phyloP scores from a whole-genome alignment of 2,797 vertebrate genomes.

The Lacerta bilineata region DNA sequence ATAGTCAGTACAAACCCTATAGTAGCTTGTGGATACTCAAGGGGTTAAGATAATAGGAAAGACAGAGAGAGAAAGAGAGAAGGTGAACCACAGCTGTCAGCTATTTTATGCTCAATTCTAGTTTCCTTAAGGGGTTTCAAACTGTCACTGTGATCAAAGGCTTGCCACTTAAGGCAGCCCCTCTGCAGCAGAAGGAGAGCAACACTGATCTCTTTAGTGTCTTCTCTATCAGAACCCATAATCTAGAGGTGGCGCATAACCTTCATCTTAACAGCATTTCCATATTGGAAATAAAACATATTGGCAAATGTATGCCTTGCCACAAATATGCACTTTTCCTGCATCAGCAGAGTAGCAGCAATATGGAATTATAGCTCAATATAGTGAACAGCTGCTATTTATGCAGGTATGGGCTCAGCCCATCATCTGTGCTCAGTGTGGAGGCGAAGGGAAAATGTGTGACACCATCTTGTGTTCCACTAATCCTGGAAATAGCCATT shows the following conservation, averaged over 20 bases:
- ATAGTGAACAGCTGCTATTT: slow-evolving; percentile 31
- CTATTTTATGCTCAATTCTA: slow-evolving; percentile 72
- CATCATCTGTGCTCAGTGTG: background rate
- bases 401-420: background rate
- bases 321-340: slow-evolving; percentile 51
- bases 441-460: slow-evolving; percentile 26
- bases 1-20: slow-evolving; percentile 30
- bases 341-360: slow-evolving; percentile 8
- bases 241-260: slow-evolving; percentile 40
- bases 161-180: slow-evolving; percentile 65
- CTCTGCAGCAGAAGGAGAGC: slow-evolving; percentile 56
- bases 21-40: slow-evolving; percentile 59
- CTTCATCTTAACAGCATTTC: slow-evolving; percentile 49
- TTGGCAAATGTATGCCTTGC: slow-evolving; percentile 32
- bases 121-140: slow-evolving; percentile 75
- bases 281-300: slow-evolving; percentile 32
- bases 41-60: slow-evolving; percentile 61
- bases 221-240: slow-evolving; percentile 65
- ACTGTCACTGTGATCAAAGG: slow-evolving; percentile 75
- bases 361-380: slow-evolving; percentile 33
- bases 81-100: slow-evolving; percentile 63
- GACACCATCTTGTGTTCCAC: background rate
- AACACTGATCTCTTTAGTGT: slow-evolving; percentile 67
- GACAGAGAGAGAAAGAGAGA: slow-evolving; percentile 30
- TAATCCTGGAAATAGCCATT: slow-evolving; percentile 6